Evolutionary conservation across 2,113 vertebrate species (phyloP).

Genomic region (Rousettus leschenaultii): DNA sequence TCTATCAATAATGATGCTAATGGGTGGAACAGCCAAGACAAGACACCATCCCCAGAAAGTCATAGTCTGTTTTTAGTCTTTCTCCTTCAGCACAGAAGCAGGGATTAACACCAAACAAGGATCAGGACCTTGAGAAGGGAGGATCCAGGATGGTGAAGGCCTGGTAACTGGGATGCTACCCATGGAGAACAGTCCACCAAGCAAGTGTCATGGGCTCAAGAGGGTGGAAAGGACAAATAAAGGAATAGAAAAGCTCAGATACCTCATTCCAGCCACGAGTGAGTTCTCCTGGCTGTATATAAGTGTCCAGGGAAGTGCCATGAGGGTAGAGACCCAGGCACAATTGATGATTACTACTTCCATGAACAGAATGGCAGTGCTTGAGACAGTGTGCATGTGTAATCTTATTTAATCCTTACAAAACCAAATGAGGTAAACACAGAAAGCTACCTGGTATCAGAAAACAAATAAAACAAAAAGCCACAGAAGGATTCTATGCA

Average conservation of each 20-base stretch:
- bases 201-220: background rate
- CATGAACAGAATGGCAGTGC: too few relatives aligned
- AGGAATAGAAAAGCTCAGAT: background rate
- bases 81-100: background rate
- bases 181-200: background rate
- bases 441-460: background rate
- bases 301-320: accelerated
- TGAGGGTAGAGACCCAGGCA: background rate
- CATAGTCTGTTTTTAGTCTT: background rate
- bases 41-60: background rate
- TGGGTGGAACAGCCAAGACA: background rate
- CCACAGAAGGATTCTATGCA: background rate
- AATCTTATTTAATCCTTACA: background rate
- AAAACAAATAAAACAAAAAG: background rate
- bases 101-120: background rate
- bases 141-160: background rate
- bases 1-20: background rate
- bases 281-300: background rate
- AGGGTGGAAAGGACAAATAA: background rate
- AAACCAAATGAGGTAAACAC: background rate
- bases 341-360: background rate
- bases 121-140: background rate
- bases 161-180: background rate
- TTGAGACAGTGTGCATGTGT: too few relatives aligned
- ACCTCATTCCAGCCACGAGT: background rate